Evolutionary conservation across 2,113 vertebrate species (phyloP), one percentile per base, ranked within the genome.

Genomic region (Nansenia antarctica): DNA sequence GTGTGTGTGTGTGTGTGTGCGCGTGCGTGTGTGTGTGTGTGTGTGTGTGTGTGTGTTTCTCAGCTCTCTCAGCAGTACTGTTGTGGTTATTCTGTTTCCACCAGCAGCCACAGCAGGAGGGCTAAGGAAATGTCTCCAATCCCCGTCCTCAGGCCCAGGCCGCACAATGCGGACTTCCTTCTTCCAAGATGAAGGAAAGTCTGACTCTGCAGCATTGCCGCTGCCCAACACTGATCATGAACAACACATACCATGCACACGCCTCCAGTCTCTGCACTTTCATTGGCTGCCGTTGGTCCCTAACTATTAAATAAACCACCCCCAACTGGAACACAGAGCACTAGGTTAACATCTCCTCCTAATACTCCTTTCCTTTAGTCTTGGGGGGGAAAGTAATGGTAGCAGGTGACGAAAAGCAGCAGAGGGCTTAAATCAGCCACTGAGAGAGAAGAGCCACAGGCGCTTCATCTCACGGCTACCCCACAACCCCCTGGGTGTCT

Each of bases 21-120:
- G 35, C 35, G 35, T 37, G 35, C 35, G 49, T 52, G 49, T 22
- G 20, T 52, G 49, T 9, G 49, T 55, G 53, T 29, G 55, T 58
- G 55, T 31, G 27, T 59, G 55, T n/a, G 18, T 59, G 62, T 35
- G 35, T 52, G 24, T 8, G 35, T 62, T 27, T 59, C 9, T 47
- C 6, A n/a, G n/a, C n/a, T 22, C 45, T 7, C 7, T 49, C 14
- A 49, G n/a, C 45, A 14, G n/a, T 49, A 18, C 20, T 20, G 32
- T 31, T 70, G 31, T 18, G 57, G 30, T 70, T 53, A 42, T 55
- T 53, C 62, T 29, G 22, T 53, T 57, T 32, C 30, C 61, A 30
- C 45, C 49, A 18, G 29, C n/a, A 31, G 31, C n/a, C 24, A 14
- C 35, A 24, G 26, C 26, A 31, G 20, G 69, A 53, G 4, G 26